Base-by-base conservation (phyloP, 2,797 vertebrate genomes). In the Aselliscus stoliczkanus region DNA sequence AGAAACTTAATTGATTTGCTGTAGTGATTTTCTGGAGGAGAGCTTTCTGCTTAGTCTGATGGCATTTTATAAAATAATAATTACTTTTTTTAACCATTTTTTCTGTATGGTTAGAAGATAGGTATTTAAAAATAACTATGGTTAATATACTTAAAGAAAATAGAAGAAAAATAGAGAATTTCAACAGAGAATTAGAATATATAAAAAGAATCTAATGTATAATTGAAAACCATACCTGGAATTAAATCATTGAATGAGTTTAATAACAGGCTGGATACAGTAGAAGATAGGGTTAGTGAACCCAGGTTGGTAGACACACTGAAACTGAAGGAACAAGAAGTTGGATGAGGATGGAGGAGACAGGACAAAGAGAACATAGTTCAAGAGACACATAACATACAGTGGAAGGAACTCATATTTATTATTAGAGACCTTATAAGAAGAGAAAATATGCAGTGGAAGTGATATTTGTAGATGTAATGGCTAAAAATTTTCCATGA, bases 1-100 rank as follows among this genome's bases (percentile, higher is more conserved):
- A 37, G 47, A 39, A 70, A n/a, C 3, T 31, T 70, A 58, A 56
- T 60, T 86, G 70, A 39, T 9, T 34, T 62, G 27, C 8, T 81
- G 0, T 65, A 50, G 5, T n/a, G 0, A n/a, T n/a, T n/a, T n/a
- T 23, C n/a, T 75, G 23, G 54, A 34, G 47, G 11, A 52, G 31
- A 47, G 14, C 34, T 90, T 85, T 84, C 37, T 79, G 2, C 29
- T 56, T 15, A 69, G 70, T 72, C 76, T 79, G 67, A 39, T 79
- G 39, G 25, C 69, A 67, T 94, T 96, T 95, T 75, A 27, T 54
- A 54, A 94, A 73, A 76, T 2, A 91, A 4, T 13, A 39, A 7
- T 81, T 12, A 37, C 7, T 84, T 65, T 62, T 17, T 50, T 67
- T 70, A 52, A 18, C 11, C 42, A 18, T 64, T 67, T 65, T 50